Conservation (phyloP, 1,140 invertebrate genomes). For the Eumeta japonica region DNA sequence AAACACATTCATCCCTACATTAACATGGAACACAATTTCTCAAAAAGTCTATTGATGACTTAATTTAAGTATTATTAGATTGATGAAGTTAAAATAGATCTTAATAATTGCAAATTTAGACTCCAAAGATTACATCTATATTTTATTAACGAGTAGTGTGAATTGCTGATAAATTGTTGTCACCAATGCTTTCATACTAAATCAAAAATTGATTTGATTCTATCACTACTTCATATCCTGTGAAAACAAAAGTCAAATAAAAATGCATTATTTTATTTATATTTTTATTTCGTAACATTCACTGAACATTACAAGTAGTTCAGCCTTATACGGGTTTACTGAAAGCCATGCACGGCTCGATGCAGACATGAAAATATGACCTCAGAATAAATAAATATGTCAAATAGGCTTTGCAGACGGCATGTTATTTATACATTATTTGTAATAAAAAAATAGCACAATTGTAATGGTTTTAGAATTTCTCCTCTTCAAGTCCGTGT, state of each 20-base stretch:
- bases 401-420: conserved; percentile 26
- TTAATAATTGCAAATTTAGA: no score
- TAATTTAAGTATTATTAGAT: no score
- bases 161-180: no score
- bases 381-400: conserved; percentile 50
- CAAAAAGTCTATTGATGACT: no score
- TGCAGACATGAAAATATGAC: conserved; percentile 46
- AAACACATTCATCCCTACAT: no score
- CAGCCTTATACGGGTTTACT: conserved; percentile 49
- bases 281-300: conserved; percentile 48
- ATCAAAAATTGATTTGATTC: conserved; percentile 4
- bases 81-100: no score
- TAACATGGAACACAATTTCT: no score
- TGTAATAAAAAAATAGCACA: conserved; percentile 21
- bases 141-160: no score
- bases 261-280: conserved; percentile 50
- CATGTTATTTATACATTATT: conserved; percentile 18
- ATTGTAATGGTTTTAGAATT: conserved; percentile 69
- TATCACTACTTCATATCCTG: background rate
- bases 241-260: conserved; percentile 10
- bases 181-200: no score
- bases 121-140: no score
- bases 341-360: conserved; percentile 33
- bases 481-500: conserved; percentile 92
- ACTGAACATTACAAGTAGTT: conserved; percentile 46